phyloP scores from a whole-genome alignment of 37 sponge, comb jelly and placozoan species.

The Petrosia ficiformis region DNA sequence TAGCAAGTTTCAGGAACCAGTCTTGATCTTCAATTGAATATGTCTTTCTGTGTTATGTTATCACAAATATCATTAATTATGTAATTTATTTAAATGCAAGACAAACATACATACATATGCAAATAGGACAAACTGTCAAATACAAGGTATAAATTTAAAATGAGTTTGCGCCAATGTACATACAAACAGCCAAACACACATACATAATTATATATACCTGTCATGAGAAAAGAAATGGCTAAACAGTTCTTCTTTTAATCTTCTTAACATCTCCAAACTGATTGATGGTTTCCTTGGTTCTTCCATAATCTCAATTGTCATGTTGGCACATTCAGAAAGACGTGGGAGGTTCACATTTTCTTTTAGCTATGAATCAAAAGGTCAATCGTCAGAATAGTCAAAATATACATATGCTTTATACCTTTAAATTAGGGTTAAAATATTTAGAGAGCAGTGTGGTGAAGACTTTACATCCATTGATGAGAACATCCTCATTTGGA shows the following conservation, averaged over 20 bases:
- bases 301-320: not conserved
- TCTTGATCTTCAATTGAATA: constrained; percentile 12
- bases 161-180: no score
- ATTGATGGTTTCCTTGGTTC: not conserved
- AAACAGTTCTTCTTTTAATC: constrained; percentile 37
- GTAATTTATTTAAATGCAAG: no score
- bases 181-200: no score
- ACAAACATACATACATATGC: not conserved
- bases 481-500: not conserved
- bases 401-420: not conserved
- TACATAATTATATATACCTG: no score
- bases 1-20: constrained; percentile 61
- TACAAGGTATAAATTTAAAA: no score
- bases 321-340: not conserved
- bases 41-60: no score
- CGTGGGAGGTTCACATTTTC: not conserved
- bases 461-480: not conserved
- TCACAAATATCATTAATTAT: no score
- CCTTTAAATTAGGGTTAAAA: not conserved
- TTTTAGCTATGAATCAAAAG: not conserved
- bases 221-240: constrained; percentile 25
- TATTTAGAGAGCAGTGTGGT: not conserved
- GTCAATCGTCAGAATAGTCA: not conserved
- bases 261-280: not conserved
- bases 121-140: no score